A percentile compares a stretch with the other conserved stretches of the same genome.
These are phyloP conservation scores for Orgyia antiqua DNA, from an alignment of 2,888 invertebrate species.

Conservation along the genomic window DNA sequence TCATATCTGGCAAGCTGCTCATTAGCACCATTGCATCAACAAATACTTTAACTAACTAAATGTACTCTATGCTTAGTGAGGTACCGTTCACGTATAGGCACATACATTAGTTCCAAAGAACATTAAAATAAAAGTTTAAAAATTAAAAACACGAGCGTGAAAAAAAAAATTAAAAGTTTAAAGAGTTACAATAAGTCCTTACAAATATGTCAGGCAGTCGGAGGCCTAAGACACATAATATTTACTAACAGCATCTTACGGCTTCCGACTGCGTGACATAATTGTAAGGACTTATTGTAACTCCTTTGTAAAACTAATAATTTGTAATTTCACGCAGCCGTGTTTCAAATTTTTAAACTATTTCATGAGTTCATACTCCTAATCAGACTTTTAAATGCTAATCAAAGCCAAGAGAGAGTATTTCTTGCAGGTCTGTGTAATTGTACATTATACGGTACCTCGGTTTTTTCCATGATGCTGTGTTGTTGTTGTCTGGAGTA, in stretches of 20 bases:
- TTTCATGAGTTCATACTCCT: slow-evolving; percentile 4
- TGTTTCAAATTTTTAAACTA: slow-evolving; percentile 1
- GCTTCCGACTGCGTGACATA: slow-evolving; percentile 12
- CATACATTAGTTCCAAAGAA: slow-evolving; percentile 1
- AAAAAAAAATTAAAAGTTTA: slow-evolving; percentile 2
- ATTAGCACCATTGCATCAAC: too few relatives aligned
- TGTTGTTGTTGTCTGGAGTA: slow-evolving; percentile 55
- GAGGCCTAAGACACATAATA: slow-evolving; percentile 5
- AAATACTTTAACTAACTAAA: neutral
- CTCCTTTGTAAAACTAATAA: slow-evolving; percentile 4
- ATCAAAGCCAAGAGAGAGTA: slow-evolving; percentile 13
- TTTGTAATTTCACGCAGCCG: slow-evolving; percentile 9
- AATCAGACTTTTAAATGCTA: slow-evolving; percentile 7
- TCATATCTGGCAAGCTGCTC: too few relatives aligned
- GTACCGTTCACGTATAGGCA: neutral
- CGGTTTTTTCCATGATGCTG: slow-evolving; percentile 64
- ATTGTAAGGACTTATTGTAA: slow-evolving; percentile 12
- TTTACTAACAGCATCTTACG: neutral
- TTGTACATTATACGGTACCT: slow-evolving; percentile 41
- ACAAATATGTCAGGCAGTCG: slow-evolving; percentile 10
- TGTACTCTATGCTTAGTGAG: neutral
- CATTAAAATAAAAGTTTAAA: slow-evolving; percentile 1
- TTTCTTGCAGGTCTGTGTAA: slow-evolving; percentile 7
- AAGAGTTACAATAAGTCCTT: slow-evolving; percentile 12
- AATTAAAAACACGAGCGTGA: slow-evolving; percentile 2